Conservation (phyloP, 2,888 invertebrate species). For the Nematopogon swammerdamellus region DNA sequence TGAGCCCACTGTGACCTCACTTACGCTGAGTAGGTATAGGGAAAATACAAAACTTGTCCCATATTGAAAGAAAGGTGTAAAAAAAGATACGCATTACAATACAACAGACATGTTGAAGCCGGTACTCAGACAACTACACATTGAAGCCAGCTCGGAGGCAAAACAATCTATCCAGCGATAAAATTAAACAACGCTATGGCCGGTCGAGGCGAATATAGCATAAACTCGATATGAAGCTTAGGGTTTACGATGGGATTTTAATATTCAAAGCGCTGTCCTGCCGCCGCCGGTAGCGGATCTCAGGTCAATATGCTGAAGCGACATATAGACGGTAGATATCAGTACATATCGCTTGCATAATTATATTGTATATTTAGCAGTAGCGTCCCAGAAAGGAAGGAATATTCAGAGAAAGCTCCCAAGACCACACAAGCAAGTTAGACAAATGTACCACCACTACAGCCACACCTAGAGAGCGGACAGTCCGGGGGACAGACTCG, state of each 20-base stretch:
- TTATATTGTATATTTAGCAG: neutral
- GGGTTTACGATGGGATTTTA: slow-evolving; percentile 50
- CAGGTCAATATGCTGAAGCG: slow-evolving; percentile 50
- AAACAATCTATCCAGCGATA: slow-evolving; percentile 49
- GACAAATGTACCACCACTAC: too few species aligned
- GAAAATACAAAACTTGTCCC: too few species aligned
- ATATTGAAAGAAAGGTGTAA: too few species aligned
- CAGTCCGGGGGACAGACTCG: too few species aligned
- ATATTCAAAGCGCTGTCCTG: slow-evolving; percentile 56
- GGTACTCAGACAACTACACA: slow-evolving; percentile 52
- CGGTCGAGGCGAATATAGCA: slow-evolving; percentile 50
- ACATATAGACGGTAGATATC: slow-evolving; percentile 28
- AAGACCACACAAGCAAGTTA: neutral
- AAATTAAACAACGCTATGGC: slow-evolving; percentile 44
- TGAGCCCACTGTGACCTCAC: too few species aligned
- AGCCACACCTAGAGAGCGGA: too few species aligned
- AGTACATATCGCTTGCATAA: neutral
- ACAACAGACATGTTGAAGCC: slow-evolving; percentile 32
- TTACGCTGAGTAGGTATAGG: too few species aligned
- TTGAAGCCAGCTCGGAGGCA: slow-evolving; percentile 52
- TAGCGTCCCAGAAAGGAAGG: slow-evolving; percentile 12
- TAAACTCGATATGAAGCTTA: slow-evolving; percentile 48
- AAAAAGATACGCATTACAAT: neutral
- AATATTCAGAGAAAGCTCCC: slow-evolving; percentile 19
- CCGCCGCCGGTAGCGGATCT: slow-evolving; percentile 51